A percentile compares a stretch with the other conserved stretches of the same genome.
Evolutionary conservation across 2,888 invertebrate species (phyloP).

Genomic region (Archaeoteleia sp.): DNA sequence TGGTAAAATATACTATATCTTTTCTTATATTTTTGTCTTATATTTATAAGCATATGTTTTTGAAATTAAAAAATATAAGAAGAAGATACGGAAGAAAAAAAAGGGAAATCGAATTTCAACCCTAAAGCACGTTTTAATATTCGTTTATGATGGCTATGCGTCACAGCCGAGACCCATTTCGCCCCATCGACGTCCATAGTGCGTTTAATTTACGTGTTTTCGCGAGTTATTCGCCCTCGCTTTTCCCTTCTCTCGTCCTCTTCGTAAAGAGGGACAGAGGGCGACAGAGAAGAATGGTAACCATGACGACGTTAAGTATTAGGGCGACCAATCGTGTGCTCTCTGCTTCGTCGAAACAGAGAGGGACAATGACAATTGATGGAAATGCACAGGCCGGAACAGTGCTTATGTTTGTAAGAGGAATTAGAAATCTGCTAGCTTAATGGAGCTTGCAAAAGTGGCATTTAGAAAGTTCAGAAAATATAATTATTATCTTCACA

Average conservation of each 20-base stretch:
- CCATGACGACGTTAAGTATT: constrained; percentile 67
- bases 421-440: too few relatives aligned
- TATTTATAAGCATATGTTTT: too few relatives aligned
- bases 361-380: constrained; percentile 63
- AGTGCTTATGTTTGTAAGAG: constrained; percentile 11
- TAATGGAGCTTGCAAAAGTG: too few relatives aligned
- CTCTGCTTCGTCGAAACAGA: constrained; percentile 52
- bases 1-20: too few relatives aligned
- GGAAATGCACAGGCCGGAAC: constrained; percentile 25
- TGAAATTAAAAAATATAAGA: not conserved
- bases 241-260: constrained; percentile 55
- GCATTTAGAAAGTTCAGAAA: too few relatives aligned
- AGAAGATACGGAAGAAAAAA: constrained; percentile 5
- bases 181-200: constrained; percentile 64
- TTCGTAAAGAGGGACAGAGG: constrained; percentile 33
- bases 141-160: constrained; percentile 57
- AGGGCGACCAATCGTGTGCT: constrained; percentile 68
- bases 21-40: too few relatives aligned
- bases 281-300: constrained; percentile 64
- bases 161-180: constrained; percentile 55
- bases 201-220: constrained; percentile 74
- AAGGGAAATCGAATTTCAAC: constrained; percentile 32
- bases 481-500: too few relatives aligned
- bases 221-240: constrained; percentile 72
- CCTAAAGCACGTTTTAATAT: constrained; percentile 53